These are phyloP conservation scores for Dione juno DNA, from an alignment of 2,888 invertebrate genomes.

Conservation along the genomic window DNA sequence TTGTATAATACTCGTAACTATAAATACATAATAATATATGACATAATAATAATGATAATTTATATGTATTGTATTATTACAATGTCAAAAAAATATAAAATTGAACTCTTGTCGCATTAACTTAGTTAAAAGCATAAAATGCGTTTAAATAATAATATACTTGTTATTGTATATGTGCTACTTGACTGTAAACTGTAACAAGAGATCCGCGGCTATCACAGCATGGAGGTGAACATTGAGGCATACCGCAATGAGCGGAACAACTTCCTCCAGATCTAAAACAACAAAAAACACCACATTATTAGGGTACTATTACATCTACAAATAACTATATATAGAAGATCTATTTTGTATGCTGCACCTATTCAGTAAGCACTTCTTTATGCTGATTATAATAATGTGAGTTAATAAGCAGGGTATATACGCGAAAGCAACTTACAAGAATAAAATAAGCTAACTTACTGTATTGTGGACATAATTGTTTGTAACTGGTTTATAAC, in stretches of 20 bases:
- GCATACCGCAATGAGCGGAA: constrained; percentile 56
- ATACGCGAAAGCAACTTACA: not conserved
- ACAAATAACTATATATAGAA: too few species aligned
- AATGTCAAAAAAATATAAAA: not conserved
- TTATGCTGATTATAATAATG: too few species aligned
- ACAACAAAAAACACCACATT: not conserved
- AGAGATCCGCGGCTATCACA: constrained; percentile 65
- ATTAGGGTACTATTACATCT: not conserved
- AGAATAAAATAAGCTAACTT: constrained; percentile 47
- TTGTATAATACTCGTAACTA: too few species aligned
- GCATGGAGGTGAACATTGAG: constrained; percentile 46
- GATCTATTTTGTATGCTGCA: too few species aligned
- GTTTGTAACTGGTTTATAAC: constrained; percentile 68
- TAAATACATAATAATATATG: too few species aligned
- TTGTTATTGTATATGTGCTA: constrained; percentile 79
- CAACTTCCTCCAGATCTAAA: constrained; percentile 56
- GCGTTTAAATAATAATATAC: constrained; percentile 12
- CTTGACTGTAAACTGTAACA: constrained; percentile 83
- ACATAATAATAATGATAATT: too few species aligned
- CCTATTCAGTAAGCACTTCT: too few species aligned
- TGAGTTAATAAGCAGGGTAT: too few species aligned
- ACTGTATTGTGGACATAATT: constrained; percentile 72
- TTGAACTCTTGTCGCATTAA: constrained; percentile 4
- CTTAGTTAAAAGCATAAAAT: constrained; percentile 14
- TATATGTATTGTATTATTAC: too few species aligned